A percentile compares a stretch with the other conserved stretches of the same genome.
Evolutionary conservation across 2,113 vertebrate genomes (phyloP).

Genomic region (Mus musculus): GRCm39 chr11:96998001-96998500

Average conservation of each 20-base stretch:
- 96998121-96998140: background rate
- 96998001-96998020: background rate
- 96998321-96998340: background rate
- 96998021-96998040: background rate
- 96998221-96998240: background rate
- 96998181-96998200: background rate
- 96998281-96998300: background rate
- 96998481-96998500: too few relatives aligned
- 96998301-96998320: background rate
- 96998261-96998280: background rate
- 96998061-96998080: background rate
- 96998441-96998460: too few relatives aligned
- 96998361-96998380: background rate
- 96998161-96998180: background rate
- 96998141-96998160: background rate
- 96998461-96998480: too few relatives aligned
- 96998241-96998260: background rate
- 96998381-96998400: background rate
- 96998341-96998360: background rate
- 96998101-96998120: too few relatives aligned
- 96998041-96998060: background rate
- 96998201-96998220: background rate
- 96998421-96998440: too few relatives aligned
- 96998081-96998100: too few relatives aligned
- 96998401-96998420: background rate